Conservation (phyloP, 2,888 invertebrate genomes). For the Ennomos quercinarius region DNA sequence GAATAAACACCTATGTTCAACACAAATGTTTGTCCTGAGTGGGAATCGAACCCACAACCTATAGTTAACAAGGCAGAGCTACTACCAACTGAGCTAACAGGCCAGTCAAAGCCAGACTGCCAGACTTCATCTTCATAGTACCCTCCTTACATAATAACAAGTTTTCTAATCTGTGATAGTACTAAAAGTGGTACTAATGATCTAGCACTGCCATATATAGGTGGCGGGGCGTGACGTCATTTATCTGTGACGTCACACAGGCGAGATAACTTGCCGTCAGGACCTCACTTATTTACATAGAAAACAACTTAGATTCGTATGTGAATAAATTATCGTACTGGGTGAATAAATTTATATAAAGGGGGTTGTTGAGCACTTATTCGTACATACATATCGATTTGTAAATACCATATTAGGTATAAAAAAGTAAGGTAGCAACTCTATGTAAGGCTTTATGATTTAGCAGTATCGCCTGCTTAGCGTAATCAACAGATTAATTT, state of each 20-base stretch:
- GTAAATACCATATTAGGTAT: slow-evolving; percentile 14
- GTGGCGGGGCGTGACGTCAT: slow-evolving; percentile 57
- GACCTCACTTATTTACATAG: slow-evolving; percentile 52
- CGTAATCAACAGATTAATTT: no score
- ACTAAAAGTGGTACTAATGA: no score
- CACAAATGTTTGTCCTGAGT: no score
- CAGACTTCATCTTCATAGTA: no score
- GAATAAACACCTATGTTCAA: no score
- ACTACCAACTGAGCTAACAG: no score
- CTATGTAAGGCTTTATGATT: background rate
- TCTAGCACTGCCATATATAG: slow-evolving; percentile 6
- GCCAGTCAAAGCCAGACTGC: no score
- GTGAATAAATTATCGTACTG: slow-evolving; percentile 46
- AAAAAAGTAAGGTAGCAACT: background rate
- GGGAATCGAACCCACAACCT: no score
- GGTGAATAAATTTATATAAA: slow-evolving; percentile 35
- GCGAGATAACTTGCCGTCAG: slow-evolving; percentile 53
- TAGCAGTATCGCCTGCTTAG: background rate
- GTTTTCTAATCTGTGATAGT: no score
- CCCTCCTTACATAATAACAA: no score
- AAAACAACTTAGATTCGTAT: slow-evolving; percentile 49
- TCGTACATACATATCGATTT: slow-evolving; percentile 14
- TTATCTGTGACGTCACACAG: slow-evolving; percentile 62
- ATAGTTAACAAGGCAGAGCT: no score
- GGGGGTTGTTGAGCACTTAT: slow-evolving; percentile 12